A percentile compares a stretch with the other conserved stretches of the same genome.
Evolutionary conservation across 2,888 invertebrate genomes (phyloP).

Genomic region (Conchocele bisecta): DNA sequence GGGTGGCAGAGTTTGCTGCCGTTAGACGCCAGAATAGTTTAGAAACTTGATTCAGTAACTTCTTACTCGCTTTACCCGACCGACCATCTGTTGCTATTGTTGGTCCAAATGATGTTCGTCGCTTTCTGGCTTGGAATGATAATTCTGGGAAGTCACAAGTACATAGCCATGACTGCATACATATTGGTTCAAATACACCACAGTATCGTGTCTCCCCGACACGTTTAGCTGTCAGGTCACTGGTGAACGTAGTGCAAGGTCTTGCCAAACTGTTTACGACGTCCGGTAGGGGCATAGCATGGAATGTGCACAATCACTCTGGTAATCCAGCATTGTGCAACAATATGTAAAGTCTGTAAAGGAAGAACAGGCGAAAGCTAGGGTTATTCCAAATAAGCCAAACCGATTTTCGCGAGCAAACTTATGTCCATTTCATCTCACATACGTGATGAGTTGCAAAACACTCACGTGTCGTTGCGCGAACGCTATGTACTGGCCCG

Average conservation of each 20-base stretch:
- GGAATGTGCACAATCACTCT: neutral
- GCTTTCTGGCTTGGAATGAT: conserved; percentile 15
- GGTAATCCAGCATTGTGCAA: conserved; percentile 33
- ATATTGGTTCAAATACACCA: neutral
- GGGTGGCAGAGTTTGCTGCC: no score
- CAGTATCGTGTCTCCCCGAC: conserved; percentile 2
- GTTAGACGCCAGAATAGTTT: no score
- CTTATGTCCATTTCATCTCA: neutral
- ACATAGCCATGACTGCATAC: conserved; percentile 1
- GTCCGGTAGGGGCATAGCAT: neutral
- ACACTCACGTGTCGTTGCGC: neutral
- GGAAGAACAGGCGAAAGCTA: conserved; percentile 33
- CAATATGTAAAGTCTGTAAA: conserved; percentile 21
- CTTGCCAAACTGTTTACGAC: conserved; percentile 6
- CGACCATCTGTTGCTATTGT: conserved; percentile 1
- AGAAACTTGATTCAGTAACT: neutral
- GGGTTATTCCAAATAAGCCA: conserved; percentile 22
- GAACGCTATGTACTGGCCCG: neutral
- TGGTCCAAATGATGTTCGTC: conserved; percentile 10
- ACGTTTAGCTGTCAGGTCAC: neutral
- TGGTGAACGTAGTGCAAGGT: conserved; percentile 1
- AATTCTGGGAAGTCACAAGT: conserved; percentile 5
- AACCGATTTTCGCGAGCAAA: neutral
- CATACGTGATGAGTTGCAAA: conserved; percentile 13
- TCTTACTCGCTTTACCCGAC: neutral